phyloP scores from a whole-genome alignment of 1,140 invertebrate species.

The Cotesia glomerata region DNA sequence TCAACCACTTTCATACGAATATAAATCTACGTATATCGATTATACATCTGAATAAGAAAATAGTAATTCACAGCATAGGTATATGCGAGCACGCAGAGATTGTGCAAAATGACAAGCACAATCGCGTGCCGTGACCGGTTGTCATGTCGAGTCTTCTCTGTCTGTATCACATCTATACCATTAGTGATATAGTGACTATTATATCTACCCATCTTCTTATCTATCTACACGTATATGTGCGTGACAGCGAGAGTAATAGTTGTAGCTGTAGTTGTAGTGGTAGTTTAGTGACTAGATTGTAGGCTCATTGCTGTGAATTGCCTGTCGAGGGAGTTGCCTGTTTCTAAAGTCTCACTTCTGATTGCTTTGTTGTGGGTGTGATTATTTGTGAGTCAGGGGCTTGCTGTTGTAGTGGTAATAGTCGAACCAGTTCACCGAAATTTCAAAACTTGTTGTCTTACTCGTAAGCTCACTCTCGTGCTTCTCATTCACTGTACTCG shows the following conservation, averaged over 20 bases:
- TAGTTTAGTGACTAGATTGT: no score
- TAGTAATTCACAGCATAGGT: slow-evolving; percentile 2
- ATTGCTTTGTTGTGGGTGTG: slow-evolving; percentile 24
- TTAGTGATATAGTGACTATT: slow-evolving; percentile 38
- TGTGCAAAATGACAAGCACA: slow-evolving; percentile 8
- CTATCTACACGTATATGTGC: no score
- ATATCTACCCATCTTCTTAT: neutral
- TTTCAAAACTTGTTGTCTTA: no score
- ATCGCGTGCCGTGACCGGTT: slow-evolving; percentile 32
- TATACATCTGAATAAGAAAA: neutral
- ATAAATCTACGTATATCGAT: neutral
- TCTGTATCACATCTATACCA: slow-evolving; percentile 34
- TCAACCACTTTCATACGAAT: slow-evolving; percentile 9
- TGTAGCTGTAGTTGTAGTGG: neutral
- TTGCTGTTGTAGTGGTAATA: neutral
- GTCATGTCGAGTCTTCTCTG: slow-evolving; percentile 33
- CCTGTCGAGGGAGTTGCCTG: slow-evolving; percentile 38
- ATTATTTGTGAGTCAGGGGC: slow-evolving; percentile 16
- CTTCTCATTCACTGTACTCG: no score
- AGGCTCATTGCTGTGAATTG: slow-evolving; percentile 31
- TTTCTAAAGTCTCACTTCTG: slow-evolving; percentile 29
- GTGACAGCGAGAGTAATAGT: neutral
- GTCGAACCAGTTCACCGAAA: no score
- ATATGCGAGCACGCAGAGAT: slow-evolving; percentile 1
- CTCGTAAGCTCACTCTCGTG: neutral